A percentile compares a stretch with the other conserved stretches of the same genome.
These are phyloP conservation scores for Enteromius trimaculatus DNA, from an alignment of 2,797 vertebrate genomes.

Conservation along the genomic window DNA sequence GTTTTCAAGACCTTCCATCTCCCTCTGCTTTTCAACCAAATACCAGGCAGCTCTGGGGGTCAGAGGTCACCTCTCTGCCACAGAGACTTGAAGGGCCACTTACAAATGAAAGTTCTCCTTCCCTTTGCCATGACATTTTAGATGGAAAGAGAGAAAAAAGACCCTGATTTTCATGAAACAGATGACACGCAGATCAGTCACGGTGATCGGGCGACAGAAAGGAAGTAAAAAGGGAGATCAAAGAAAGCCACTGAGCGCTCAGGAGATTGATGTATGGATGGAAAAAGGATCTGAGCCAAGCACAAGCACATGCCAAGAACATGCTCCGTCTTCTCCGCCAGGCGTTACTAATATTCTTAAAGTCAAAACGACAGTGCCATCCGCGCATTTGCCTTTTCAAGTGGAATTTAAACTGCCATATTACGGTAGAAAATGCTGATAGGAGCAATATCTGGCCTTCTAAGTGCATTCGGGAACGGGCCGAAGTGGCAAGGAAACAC, in stretches of 20 bases:
- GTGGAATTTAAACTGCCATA: conserved; percentile 37
- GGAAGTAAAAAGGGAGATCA: conserved; percentile 51
- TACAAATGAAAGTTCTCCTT: conserved; percentile 54
- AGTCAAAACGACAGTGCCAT: conserved; percentile 26
- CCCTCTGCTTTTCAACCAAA: conserved; percentile 61
- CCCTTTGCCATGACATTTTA: conserved; percentile 52
- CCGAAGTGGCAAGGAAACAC: conserved; percentile 38
- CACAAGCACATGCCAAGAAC: conserved; percentile 54
- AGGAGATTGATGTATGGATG: conserved; percentile 57
- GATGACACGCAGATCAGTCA: conserved; percentile 66
- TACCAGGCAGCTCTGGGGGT: conserved; percentile 59
- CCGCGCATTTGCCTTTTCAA: background rate
- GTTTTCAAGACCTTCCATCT: conserved; percentile 29
- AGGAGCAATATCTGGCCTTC: conserved; percentile 42
- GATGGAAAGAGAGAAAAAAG: conserved; percentile 45
- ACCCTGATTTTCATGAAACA: conserved; percentile 75
- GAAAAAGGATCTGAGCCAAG: conserved; percentile 43
- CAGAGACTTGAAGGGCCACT: conserved; percentile 38
- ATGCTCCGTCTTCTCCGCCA: conserved; percentile 47
- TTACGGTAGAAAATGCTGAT: conserved; percentile 33
- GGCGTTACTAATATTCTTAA: conserved; percentile 45
- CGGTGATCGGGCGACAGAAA: conserved; percentile 51
- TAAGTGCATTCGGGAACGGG: conserved; percentile 41
- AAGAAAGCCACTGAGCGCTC: conserved; percentile 55
- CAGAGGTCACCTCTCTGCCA: conserved; percentile 47